These are phyloP conservation scores for Tenthredo mesomela DNA, from an alignment of 2,888 invertebrate species.

Conservation along the genomic window DNA sequence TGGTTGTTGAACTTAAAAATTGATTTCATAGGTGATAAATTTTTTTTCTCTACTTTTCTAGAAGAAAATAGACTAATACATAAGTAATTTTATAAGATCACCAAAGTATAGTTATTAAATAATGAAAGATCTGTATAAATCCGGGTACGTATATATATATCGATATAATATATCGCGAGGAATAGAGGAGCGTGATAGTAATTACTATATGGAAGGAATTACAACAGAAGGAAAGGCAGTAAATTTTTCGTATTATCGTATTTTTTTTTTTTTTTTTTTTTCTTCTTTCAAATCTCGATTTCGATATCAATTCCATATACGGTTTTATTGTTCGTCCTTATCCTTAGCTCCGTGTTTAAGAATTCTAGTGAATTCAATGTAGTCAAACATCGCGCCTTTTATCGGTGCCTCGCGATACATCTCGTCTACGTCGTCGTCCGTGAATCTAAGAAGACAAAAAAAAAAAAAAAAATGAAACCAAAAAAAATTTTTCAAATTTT, in stretches of 20 bases:
- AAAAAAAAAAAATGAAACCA: neutral
- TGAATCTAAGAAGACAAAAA: constrained; percentile 78
- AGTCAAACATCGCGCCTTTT: constrained; percentile 96
- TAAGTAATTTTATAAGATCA: neutral
- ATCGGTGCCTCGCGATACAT: constrained; percentile 99
- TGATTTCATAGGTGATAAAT: too few relatives aligned
- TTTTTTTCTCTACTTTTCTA: neutral
- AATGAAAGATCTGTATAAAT: neutral
- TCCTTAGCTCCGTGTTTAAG: constrained; percentile 99
- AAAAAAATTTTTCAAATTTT: neutral
- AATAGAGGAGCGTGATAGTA: neutral
- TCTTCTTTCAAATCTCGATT: constrained; percentile 94
- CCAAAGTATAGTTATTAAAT: neutral
- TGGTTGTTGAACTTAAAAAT: too few relatives aligned
- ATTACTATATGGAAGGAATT: neutral
- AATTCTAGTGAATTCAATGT: constrained; percentile 98
- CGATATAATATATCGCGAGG: neutral
- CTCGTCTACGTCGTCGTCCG: constrained; percentile 99
- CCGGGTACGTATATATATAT: neutral
- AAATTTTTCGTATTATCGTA: neutral
- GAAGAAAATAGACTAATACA: neutral
- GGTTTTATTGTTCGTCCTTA: constrained; percentile 93
- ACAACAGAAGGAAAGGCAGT: neutral
- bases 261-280: constrained; percentile 80
- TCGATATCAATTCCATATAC: constrained; percentile 78